phyloP scores from a whole-genome alignment of 1,140 invertebrate genomes.

The Cydia fagiglandana region DNA sequence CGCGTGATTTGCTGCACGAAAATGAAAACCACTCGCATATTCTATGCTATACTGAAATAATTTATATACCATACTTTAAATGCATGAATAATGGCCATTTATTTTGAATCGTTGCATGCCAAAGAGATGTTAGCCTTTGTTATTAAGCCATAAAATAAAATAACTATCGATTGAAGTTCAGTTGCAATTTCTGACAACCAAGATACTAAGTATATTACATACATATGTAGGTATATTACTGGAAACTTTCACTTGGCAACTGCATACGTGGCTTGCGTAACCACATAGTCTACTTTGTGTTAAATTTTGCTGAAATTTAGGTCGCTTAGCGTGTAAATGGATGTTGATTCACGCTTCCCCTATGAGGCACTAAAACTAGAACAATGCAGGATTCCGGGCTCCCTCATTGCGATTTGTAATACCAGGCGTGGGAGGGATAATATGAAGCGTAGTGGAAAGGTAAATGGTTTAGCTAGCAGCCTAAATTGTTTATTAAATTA shows the following conservation, averaged over 20 bases:
- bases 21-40: conserved; percentile 36
- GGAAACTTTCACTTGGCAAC: neutral
- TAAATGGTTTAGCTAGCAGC: neutral
- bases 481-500: neutral
- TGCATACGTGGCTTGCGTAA: conserved; percentile 2
- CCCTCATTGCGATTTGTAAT: neutral
- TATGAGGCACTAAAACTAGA: conserved; percentile 5
- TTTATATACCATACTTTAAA: conserved; percentile 33
- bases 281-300: neutral
- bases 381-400: neutral
- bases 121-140: neutral
- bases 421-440: neutral
- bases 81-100: conserved; percentile 4
- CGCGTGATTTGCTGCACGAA: conserved; percentile 55
- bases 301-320: conserved; percentile 50
- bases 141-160: neutral
- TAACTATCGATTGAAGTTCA: neutral
- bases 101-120: neutral
- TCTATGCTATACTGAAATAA: conserved; percentile 39
- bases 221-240: neutral
- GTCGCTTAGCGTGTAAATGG: conserved; percentile 39
- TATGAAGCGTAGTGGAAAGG: neutral
- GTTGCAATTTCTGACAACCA: neutral
- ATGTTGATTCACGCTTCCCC: conserved; percentile 15
- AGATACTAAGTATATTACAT: no score